Conservation (phyloP, 2,888 invertebrate species). For the Eupithecia dodoneata region DNA sequence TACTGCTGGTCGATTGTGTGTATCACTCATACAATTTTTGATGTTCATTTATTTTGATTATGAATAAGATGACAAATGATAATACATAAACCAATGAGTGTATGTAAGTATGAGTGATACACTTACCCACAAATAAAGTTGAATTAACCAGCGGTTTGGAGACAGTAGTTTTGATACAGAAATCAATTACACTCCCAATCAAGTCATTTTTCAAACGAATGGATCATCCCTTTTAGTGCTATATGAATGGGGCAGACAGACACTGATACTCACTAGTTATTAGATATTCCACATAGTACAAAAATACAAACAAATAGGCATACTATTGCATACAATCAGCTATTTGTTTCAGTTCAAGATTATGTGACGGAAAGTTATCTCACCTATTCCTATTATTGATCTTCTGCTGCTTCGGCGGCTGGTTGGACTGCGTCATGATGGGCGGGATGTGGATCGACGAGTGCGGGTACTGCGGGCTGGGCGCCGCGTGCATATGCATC, state of each 20-base stretch:
- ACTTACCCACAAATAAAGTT: too few relatives aligned
- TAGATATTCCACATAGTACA: background rate
- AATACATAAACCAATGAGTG: too few relatives aligned
- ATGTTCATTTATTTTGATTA: too few relatives aligned
- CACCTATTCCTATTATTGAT: slow-evolving; percentile 78
- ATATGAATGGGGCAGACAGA: background rate
- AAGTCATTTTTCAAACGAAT: background rate
- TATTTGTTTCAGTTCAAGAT: background rate
- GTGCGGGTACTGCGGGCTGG: slow-evolving; percentile 85
- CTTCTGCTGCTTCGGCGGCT: slow-evolving; percentile 80
- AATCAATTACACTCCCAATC: background rate
- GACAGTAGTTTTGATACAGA: too few relatives aligned
- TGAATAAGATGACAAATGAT: too few relatives aligned
- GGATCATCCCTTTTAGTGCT: background rate
- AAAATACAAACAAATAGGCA: too few relatives aligned
- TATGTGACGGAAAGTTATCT: slow-evolving; percentile 38
- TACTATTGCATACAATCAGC: background rate
- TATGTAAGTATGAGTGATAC: too few relatives aligned
- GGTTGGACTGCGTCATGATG: slow-evolving; percentile 80
- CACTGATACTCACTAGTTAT: background rate
- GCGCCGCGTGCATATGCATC: slow-evolving; percentile 81
- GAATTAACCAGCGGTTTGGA: too few relatives aligned
- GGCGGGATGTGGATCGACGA: slow-evolving; percentile 79
- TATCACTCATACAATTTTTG: too few relatives aligned
- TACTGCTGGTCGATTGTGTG: too few relatives aligned